Conservation (phyloP, 2,113 vertebrate species). For the Neopipo cinnamomea region DNA sequence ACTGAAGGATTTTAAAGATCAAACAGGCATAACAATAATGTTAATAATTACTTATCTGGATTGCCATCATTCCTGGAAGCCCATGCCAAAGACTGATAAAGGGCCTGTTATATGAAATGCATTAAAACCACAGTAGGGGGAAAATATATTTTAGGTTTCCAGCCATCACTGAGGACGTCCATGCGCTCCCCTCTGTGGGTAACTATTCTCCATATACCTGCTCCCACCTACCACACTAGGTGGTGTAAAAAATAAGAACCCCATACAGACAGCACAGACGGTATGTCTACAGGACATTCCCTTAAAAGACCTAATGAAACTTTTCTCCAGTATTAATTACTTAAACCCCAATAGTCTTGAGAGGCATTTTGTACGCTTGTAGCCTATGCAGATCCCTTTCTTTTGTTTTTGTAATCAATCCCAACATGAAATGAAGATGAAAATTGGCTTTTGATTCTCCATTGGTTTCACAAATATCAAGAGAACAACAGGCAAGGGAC, state of each 20-base stretch:
- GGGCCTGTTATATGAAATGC: not conserved
- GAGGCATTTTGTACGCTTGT: not conserved
- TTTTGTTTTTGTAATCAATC: not conserved
- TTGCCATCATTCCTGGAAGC: not conserved
- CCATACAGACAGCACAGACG: not conserved
- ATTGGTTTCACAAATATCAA: not conserved
- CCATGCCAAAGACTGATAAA: not conserved
- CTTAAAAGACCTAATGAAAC: not conserved
- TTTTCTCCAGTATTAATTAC: not conserved
- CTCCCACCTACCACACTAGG: not conserved
- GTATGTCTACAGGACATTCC: not conserved
- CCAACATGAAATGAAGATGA: not conserved
- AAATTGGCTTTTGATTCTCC: not conserved
- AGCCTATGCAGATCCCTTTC: not conserved
- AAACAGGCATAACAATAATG: not conserved
- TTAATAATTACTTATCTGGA: not conserved
- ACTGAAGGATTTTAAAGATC: not conserved
- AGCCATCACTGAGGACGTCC: rapidly evolving
- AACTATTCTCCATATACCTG: not conserved
- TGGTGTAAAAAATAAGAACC: not conserved
- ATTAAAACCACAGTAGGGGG: not conserved
- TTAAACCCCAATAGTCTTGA: not conserved
- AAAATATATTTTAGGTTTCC: not conserved
- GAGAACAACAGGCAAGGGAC: not conserved
- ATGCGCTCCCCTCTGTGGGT: not conserved